Evolutionary conservation across 1,140 invertebrate species (phyloP).

Genomic region (Temnothorax longispinosus): DNA sequence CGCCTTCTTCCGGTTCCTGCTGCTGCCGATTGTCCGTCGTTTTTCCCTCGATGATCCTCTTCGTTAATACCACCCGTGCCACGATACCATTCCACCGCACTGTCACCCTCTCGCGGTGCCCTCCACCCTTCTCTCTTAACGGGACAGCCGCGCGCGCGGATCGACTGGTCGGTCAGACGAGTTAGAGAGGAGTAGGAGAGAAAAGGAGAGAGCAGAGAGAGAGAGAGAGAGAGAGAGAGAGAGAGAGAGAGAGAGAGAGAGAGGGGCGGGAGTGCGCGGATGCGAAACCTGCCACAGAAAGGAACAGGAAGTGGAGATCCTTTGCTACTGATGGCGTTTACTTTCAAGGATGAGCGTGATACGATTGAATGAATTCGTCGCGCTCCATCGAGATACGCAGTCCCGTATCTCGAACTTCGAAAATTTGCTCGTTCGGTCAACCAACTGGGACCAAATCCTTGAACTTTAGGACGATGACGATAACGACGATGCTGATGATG

Average conservation of each 20-base stretch:
- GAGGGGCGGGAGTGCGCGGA: conserved; percentile 36
- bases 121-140: conserved; percentile 41
- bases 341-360: conserved; percentile 25
- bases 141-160: conserved; percentile 62
- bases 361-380: conserved; percentile 5
- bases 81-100: conserved; percentile 27
- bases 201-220: conserved; percentile 22
- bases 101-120: conserved; percentile 54
- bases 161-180: conserved; percentile 50
- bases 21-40: conserved; percentile 34
- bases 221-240: conserved; percentile 44
- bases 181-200: conserved; percentile 39
- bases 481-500: neutral
- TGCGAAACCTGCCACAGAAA: conserved; percentile 22
- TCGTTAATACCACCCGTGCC: conserved; percentile 37
- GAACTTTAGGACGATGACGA: conserved; percentile 15
- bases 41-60: conserved; percentile 15
- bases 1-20: conserved; percentile 50
- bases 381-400: conserved; percentile 12
- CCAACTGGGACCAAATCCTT: conserved; percentile 22
- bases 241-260: conserved; percentile 43
- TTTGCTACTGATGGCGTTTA: conserved; percentile 26
- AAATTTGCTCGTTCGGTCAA: conserved; percentile 4
- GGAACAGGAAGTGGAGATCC: conserved; percentile 53
- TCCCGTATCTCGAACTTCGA: neutral